Conservation (phyloP, 2,888 invertebrate genomes). For the Phanerotoma sp. region DNA sequence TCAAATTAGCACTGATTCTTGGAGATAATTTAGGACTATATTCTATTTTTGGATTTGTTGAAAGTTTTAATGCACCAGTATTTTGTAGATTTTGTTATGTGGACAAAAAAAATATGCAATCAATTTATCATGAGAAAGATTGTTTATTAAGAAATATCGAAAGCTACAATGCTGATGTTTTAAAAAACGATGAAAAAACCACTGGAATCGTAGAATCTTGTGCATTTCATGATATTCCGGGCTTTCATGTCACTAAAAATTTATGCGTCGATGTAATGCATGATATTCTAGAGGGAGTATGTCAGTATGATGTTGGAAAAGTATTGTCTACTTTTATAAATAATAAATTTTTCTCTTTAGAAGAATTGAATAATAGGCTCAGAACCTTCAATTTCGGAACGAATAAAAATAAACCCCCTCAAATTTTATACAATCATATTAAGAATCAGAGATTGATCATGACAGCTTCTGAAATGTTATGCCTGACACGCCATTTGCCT, state of each 20-base stretch:
- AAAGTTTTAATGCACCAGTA: not conserved
- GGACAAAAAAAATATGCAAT: not conserved
- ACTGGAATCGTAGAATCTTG: constrained; percentile 25
- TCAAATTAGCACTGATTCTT: not conserved
- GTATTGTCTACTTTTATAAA: constrained; percentile 20
- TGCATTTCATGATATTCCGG: constrained; percentile 18
- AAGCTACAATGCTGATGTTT: constrained; percentile 4
- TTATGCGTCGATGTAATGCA: constrained; percentile 26
- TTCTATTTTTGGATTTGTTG: not conserved
- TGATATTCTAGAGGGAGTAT: constrained; percentile 19
- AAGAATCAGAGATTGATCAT: constrained; percentile 16
- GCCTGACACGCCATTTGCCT: not conserved
- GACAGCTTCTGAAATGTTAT: constrained; percentile 2
- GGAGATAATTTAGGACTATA: not conserved
- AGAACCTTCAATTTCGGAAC: constrained; percentile 22
- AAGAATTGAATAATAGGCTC: constrained; percentile 22
- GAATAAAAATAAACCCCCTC: constrained; percentile 26
- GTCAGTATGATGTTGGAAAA: constrained; percentile 18
- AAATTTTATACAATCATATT: constrained; percentile 26
- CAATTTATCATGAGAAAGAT: not conserved
- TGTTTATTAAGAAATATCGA: no score
- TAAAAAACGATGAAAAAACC: constrained; percentile 5
- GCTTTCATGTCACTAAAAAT: constrained; percentile 26
- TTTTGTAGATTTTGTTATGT: constrained; percentile 1
- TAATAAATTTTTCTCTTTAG: constrained; percentile 17